Percentiles rank a stretch among this genome's conserved stretches.
These are phyloP conservation scores for Enteromius viviparus DNA, from an alignment of 2,797 vertebrate genomes.

Conservation along the genomic window DNA sequence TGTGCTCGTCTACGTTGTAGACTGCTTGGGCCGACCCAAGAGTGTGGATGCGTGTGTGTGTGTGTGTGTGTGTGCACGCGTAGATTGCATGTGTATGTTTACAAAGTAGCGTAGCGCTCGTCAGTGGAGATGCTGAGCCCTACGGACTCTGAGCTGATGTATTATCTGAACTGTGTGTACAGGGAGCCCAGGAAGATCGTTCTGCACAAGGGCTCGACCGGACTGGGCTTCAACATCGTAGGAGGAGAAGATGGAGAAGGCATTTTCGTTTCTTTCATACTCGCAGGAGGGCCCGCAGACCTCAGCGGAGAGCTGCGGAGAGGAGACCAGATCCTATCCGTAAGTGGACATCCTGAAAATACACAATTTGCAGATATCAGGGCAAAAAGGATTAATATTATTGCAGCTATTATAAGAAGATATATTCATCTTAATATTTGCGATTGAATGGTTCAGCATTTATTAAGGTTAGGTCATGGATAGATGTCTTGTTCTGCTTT, in stretches of 20 bases:
- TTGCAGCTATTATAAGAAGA: background rate
- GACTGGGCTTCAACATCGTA: slow-evolving; percentile 97
- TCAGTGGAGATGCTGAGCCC: slow-evolving; percentile 73
- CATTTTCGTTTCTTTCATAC: slow-evolving; percentile 98
- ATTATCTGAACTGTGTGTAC: slow-evolving; percentile 79
- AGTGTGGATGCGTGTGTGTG: slow-evolving; percentile 30
- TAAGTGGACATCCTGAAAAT: slow-evolving; percentile 73
- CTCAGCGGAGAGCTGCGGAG: slow-evolving; percentile 93
- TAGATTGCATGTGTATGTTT: slow-evolving; percentile 45
- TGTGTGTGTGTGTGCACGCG: slow-evolving; percentile 34
- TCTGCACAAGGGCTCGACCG: slow-evolving; percentile 94
- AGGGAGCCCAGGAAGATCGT: slow-evolving; percentile 88
- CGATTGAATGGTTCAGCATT: background rate
- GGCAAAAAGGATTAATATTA: background rate
- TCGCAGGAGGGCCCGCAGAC: slow-evolving; percentile 94
- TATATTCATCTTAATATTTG: background rate
- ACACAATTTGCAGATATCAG: background rate
- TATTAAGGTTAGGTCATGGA: background rate
- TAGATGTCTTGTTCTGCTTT: background rate
- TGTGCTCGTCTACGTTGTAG: slow-evolving; percentile 57
- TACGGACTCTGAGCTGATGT: slow-evolving; percentile 77
- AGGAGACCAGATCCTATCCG: slow-evolving; percentile 96
- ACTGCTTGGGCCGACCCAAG: slow-evolving; percentile 38
- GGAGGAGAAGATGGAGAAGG: slow-evolving; percentile 98
- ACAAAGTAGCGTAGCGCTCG: slow-evolving; percentile 9